These are phyloP conservation scores for Trogon melanurus DNA, from an alignment of 2,113 vertebrate species.

Conservation along the genomic window DNA sequence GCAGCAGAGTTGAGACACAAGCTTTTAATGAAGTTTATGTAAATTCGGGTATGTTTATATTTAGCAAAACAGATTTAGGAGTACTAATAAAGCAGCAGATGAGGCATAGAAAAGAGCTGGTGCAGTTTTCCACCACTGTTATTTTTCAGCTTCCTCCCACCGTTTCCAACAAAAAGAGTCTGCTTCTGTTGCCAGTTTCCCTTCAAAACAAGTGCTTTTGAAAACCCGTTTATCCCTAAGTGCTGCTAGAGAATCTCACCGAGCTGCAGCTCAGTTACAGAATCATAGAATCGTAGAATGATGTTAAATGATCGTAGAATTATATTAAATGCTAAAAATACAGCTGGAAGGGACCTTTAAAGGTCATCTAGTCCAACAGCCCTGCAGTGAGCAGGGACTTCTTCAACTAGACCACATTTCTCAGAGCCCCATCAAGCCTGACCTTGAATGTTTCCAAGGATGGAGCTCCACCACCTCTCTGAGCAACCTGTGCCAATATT, in stretches of 20 bases:
- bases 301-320: no score
- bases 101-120: slow-evolving; percentile 62
- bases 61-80: slow-evolving; percentile 67
- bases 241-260: slow-evolving; percentile 2
- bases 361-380: no score
- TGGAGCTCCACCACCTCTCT: no score
- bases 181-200: slow-evolving; percentile 37
- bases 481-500: no score
- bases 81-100: slow-evolving; percentile 67
- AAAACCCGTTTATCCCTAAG: not conserved
- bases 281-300: no score
- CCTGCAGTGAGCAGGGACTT: no score
- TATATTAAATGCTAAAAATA: no score
- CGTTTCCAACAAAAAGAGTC: not conserved
- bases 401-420: no score
- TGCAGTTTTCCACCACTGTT: slow-evolving; percentile 39
- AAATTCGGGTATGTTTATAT: slow-evolving; percentile 63
- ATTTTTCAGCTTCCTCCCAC: slow-evolving; percentile 68
- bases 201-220: slow-evolving; percentile 21
- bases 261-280: not conserved
- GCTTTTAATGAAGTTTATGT: slow-evolving; percentile 69
- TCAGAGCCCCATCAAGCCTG: no score
- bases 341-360: no score
- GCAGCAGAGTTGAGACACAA: slow-evolving; percentile 29
- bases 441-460: no score